Base-by-base conservation (phyloP, 2,113 vertebrate genomes). In the Abramis brama region DNA sequence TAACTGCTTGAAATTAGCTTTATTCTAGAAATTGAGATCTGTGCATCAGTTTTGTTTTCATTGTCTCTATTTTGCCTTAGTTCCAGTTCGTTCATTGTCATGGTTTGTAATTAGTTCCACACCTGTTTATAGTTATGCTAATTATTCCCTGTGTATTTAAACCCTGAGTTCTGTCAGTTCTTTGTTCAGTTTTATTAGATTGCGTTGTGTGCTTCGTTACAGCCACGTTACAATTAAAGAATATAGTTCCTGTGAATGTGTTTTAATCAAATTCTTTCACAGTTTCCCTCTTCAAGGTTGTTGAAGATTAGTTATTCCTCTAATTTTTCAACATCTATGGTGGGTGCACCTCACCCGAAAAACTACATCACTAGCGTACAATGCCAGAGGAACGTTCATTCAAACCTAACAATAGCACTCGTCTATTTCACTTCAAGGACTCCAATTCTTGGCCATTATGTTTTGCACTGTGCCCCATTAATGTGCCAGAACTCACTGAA, bases 381-480 rank as follows among this genome's bases (percentile, higher is more conserved):
- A 84, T 80, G 66, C 71, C 86, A 82, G 25, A 71, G 66, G 60
- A 84, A 85, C 79, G 86, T 85, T 78, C 83, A 77, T 82, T 88
- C 70, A 84, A 82, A 88, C 71, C n/a, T 39, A 33, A 75, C 62
- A 82, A 75, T 45, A 23, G 83, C 39, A 70, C 66, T 21, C 27
- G 6, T 85, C 66, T 88, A 92, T 89, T 91, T 86, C 55, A 86
- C 91, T 90, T 93, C 90, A 92, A 93, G 87, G 87, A 89, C 90
- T 86, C 86, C 77, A 85, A 79, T 86, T 89, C 86, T 85, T 91
- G 87, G 71, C 85, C 77, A 52, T 76, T 52, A 66, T 79, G 12
- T 75, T 82, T 76, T 86, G 77, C 62, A 64, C 25, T 66, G 36
- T 57, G 17, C 13, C 23, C 81, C 27, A 79, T 86, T 57, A 68